Evolutionary conservation across 2,113 vertebrate genomes (phyloP).

Genomic region (Microcebus griseorufus): DNA sequence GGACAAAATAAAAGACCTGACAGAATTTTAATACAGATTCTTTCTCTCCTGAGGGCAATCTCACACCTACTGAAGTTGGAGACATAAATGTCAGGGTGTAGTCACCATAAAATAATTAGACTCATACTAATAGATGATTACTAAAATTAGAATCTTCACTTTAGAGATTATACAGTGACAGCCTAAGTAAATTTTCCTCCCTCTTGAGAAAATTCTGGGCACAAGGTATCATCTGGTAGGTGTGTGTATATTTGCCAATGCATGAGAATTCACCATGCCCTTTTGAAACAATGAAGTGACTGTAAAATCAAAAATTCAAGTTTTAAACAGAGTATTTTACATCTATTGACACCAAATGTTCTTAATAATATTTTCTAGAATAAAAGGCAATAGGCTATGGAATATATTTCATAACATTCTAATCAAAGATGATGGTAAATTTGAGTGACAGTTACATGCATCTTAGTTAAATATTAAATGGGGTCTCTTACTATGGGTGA

Average conservation of each 20-base stretch:
- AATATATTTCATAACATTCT: neutral
- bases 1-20: neutral
- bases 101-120: neutral
- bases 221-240: conserved; percentile 25
- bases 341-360: neutral
- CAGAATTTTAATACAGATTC: neutral
- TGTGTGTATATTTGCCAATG: neutral
- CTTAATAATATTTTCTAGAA: neutral
- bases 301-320: neutral
- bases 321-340: neutral
- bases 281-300: neutral
- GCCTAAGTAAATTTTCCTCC: conserved; percentile 1
- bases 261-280: neutral
- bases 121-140: neutral
- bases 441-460: neutral
- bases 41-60: neutral
- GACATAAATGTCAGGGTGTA: neutral
- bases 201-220: conserved; percentile 28
- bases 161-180: conserved; percentile 18
- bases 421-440: neutral
- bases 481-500: neutral
- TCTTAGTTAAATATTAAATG: neutral
- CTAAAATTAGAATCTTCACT: neutral
- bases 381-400: neutral
- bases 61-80: neutral